Conservation (phyloP, 2,888 invertebrate genomes). For the Agriopis marginaria region DNA sequence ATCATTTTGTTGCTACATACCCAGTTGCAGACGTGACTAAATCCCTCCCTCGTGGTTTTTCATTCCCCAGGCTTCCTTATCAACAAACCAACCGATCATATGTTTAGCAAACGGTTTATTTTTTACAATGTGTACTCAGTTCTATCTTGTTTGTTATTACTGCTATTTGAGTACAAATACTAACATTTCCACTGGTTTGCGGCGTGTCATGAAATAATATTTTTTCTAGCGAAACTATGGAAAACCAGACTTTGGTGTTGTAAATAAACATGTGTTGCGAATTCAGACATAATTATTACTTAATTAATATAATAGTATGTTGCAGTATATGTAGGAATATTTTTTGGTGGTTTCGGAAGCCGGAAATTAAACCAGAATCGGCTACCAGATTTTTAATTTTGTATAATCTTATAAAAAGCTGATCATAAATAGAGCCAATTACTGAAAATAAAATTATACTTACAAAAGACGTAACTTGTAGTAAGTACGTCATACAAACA, state of each 20-base stretch:
- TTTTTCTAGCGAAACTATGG: constrained; percentile 7
- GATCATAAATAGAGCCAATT: no score
- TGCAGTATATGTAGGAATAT: no score
- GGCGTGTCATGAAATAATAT: constrained; percentile 25
- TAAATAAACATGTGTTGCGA: background rate
- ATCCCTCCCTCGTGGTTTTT: constrained; percentile 2
- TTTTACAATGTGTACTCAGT: constrained; percentile 23
- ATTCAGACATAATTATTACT: background rate
- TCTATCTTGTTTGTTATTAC: constrained; percentile 19
- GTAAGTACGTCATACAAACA: no score
- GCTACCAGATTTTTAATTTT: no score
- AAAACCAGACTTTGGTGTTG: background rate
- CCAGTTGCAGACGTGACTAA: constrained; percentile 6
- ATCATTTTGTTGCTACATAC: background rate
- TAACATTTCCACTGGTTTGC: constrained; percentile 49
- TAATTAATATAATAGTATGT: no score
- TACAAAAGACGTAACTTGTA: no score
- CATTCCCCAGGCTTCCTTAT: constrained; percentile 19
- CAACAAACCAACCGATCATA: constrained; percentile 9
- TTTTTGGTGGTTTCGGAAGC: no score
- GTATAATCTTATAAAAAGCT: no score
- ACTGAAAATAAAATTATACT: no score
- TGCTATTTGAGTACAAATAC: constrained; percentile 39
- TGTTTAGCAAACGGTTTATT: constrained; percentile 25
- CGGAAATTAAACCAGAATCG: no score